Evolutionary conservation across 2,888 invertebrate species (phyloP), one percentile per base, ranked within the genome.

Genomic region (Gandaritis pyraliata): DNA sequence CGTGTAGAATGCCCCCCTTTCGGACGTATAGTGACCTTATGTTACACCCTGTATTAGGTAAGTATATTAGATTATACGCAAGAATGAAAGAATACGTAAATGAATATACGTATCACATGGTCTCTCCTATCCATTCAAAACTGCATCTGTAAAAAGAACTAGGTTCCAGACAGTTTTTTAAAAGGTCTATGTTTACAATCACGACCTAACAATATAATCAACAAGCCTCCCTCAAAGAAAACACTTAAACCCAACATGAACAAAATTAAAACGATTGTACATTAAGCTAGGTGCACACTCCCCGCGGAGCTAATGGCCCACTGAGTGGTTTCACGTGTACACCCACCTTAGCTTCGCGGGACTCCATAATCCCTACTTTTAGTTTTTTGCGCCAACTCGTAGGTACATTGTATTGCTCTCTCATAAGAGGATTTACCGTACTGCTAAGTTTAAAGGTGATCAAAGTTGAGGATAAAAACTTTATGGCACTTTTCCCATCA

Each of bases 281-380:
- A 48, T 51, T 13, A 46, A 64, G 65, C 50, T 55, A 49, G 53
- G 64, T 56, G 65, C 66, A 39, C 66, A 72, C 70, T 62, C 61
- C 65, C 55, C 60, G 51, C 56, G 74, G 72, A 72, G 75, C 82
- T 85, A 83, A 85, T 85, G 83, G 80, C 72, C 73, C 75, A 72
- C 80, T 85, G 88, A 89, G 89, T 89, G 89, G 87, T 84, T 88
- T 88, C 83, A 77, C 88, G 79, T 89, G 88, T 88, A 82, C 73
- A 58, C 80, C 56, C 84, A 84, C 87, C 86, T 83, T 82, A 77
- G 73, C 77, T 80, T 69, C 71, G 76, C 73, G 78, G 82, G 82
- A 78, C 57, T 76, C 73, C 73, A 74, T 81, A 78, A 81, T 77
- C 83, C 82, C 78, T 75, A 81, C 85, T 84, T 82, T 84, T 83